A percentile compares a stretch with the other conserved stretches of the same genome.
phyloP scores from a whole-genome alignment of 2,888 invertebrate genomes.

The Horisme vitalbata region DNA sequence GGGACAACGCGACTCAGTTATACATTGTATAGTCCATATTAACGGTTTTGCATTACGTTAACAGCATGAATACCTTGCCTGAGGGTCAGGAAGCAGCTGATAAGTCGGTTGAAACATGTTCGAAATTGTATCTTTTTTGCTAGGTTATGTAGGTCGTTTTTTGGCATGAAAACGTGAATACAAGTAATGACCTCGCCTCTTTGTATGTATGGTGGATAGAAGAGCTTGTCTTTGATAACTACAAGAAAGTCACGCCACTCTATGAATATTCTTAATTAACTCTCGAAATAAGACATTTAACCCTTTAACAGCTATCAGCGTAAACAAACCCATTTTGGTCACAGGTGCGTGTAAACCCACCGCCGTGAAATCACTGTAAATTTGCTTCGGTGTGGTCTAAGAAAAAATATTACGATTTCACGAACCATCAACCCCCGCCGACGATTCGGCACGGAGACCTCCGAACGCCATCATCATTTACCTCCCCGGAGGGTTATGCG shows the following conservation, averaged over 20 bases:
- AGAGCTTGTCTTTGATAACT: conserved; percentile 7
- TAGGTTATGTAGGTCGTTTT: too few species aligned
- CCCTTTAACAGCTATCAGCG: conserved; percentile 45
- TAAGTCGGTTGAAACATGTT: conserved; percentile 3
- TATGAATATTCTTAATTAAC: conserved; percentile 19
- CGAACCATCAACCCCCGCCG: conserved; percentile 72
- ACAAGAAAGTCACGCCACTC: conserved; percentile 12
- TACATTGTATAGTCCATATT: too few species aligned
- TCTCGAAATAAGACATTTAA: conserved; percentile 40
- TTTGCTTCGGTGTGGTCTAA: conserved; percentile 78
- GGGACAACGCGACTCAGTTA: too few species aligned
- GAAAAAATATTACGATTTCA: conserved; percentile 72
- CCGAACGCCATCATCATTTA: conserved; percentile 64
- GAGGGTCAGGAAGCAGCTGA: conserved; percentile 1
- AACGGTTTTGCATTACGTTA: too few species aligned
- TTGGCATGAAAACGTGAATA: too few species aligned
- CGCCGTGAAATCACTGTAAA: conserved; percentile 78
- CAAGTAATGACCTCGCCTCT: too few species aligned
- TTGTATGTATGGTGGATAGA: background rate
- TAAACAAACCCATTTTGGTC: conserved; percentile 59
- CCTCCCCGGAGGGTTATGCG: conserved; percentile 42
- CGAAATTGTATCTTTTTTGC: background rate
- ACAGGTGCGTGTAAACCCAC: conserved; percentile 75
- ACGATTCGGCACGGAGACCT: conserved; percentile 70
- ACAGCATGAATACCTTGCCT: too few species aligned